phyloP scores from a whole-genome alignment of 2,113 vertebrate species.

The Amphilophus citrinellus region DNA sequence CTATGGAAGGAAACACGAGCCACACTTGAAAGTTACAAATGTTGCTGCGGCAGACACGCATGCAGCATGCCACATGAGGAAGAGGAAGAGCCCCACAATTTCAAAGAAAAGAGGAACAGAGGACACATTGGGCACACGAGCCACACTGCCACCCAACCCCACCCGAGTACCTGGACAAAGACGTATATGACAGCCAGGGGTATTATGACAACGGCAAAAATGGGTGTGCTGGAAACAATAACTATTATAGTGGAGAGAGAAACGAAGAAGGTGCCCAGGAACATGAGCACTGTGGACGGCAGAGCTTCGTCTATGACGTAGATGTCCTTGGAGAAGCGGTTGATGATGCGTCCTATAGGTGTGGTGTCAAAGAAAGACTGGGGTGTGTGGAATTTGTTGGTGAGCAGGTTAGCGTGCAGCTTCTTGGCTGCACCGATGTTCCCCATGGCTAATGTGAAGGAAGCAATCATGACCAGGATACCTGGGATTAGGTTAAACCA shows the following conservation, averaged over 20 bases:
- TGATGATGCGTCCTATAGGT: constrained; percentile 93
- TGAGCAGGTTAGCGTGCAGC: constrained; percentile 87
- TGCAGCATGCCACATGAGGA: constrained; percentile 43
- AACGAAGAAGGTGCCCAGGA: constrained; percentile 86
- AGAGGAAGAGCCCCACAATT: constrained; percentile 22
- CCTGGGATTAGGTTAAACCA: constrained; percentile 76
- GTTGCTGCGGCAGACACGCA: constrained; percentile 44
- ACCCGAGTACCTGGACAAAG: constrained; percentile 89
- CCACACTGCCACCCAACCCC: background rate
- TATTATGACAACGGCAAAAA: constrained; percentile 87
- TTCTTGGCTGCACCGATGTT: constrained; percentile 86
- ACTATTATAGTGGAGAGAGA: constrained; percentile 90
- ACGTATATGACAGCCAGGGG: constrained; percentile 88
- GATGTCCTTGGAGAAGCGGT: constrained; percentile 97
- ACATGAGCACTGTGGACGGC: constrained; percentile 87
- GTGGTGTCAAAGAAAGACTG: constrained; percentile 98
- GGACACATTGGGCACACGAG: background rate
- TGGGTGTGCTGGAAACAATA: constrained; percentile 88
- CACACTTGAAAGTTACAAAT: constrained; percentile 26
- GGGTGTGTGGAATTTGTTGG: constrained; percentile 91
- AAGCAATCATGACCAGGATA: constrained; percentile 87
- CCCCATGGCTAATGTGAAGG: constrained; percentile 89
- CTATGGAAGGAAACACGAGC: constrained; percentile 28
- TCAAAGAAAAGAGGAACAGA: background rate
- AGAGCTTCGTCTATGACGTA: constrained; percentile 91